A percentile compares a stretch with the other conserved stretches of the same genome.
These are phyloP conservation scores for Rana temporaria DNA, from an alignment of 2,113 vertebrate genomes.

Conservation along the genomic window DNA sequence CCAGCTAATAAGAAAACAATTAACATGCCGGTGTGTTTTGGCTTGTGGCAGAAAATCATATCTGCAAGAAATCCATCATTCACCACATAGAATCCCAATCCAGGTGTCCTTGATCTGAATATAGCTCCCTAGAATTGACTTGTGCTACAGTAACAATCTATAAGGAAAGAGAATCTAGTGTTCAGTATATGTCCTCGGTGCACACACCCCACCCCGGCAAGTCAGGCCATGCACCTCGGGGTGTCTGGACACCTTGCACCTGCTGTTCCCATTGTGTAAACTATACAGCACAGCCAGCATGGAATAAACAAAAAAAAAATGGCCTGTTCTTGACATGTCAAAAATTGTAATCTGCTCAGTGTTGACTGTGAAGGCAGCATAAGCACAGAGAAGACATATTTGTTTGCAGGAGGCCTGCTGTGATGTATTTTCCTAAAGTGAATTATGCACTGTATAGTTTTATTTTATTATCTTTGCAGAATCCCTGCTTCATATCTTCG, in stretches of 20 bases:
- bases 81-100: too few relatives aligned
- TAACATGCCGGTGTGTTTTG: too few relatives aligned
- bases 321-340: background rate
- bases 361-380: slow-evolving; percentile 2
- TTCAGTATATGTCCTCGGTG: too few relatives aligned
- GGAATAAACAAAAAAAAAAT: background rate
- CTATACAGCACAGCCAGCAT: background rate
- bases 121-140: too few relatives aligned
- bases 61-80: too few relatives aligned
- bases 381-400: background rate
- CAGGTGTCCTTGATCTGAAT: too few relatives aligned
- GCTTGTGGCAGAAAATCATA: too few relatives aligned
- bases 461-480: background rate
- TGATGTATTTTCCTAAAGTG: background rate
- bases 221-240: background rate
- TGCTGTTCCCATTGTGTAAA: background rate
- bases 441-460: background rate
- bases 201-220: background rate
- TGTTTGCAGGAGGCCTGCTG: background rate
- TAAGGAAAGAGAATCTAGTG: too few relatives aligned
- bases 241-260: background rate
- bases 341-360: background rate
- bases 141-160: too few relatives aligned
- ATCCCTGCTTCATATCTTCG: background rate
- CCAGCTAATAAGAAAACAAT: too few relatives aligned